Base-by-base conservation (phyloP, 1,140 invertebrate genomes). In the Papilio polytes region DNA sequence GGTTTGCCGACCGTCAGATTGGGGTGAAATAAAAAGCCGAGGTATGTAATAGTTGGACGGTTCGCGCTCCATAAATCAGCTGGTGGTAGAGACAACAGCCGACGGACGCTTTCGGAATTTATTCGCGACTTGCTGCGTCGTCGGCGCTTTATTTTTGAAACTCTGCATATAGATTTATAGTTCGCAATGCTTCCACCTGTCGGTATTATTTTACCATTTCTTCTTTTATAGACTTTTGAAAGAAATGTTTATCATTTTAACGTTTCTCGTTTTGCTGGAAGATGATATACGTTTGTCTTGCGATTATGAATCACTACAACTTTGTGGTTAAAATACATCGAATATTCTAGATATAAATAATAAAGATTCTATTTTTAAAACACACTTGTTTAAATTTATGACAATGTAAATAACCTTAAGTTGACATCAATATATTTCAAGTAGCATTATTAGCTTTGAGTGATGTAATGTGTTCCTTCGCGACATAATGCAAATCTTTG, bases 61-160 rank as follows among this genome's bases (percentile, higher is more conserved):
- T 89, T 90, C 89, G 91, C 90, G 89, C 87, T 83, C 90, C 90
- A 95, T 95, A 94, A 95, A 95, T 95, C 94, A 94, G 88, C 63
- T 80, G 80, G 83, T 80, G 78, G 86, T 83, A 83, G 80, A 84
- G 86, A 89, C 88, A 87, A 88, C 84, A 80, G 87, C 78, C 86
- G 88, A 90, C 84, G 84, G 85, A 91, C 89, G 90, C 89, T 87
- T 89, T 87, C 36, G 89, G 90, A 92, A 93, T 94, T 92, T 90
- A 92, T 92, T 90, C 85, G 83, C 84, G 82, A 63, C 76, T 81
- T 84, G 83, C 82, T 84, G 82, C 85, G 85, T 83, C 85, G 84
- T 85, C 85, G 86, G 87, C 88, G 88, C 87, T 85, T 89, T 88
- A 89, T 90, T 89, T 90, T 89, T 89, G 86, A 86, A 85, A 77